phyloP scores from a whole-genome alignment of 2,113 vertebrate genomes.

The Macquaria australasica region DNA sequence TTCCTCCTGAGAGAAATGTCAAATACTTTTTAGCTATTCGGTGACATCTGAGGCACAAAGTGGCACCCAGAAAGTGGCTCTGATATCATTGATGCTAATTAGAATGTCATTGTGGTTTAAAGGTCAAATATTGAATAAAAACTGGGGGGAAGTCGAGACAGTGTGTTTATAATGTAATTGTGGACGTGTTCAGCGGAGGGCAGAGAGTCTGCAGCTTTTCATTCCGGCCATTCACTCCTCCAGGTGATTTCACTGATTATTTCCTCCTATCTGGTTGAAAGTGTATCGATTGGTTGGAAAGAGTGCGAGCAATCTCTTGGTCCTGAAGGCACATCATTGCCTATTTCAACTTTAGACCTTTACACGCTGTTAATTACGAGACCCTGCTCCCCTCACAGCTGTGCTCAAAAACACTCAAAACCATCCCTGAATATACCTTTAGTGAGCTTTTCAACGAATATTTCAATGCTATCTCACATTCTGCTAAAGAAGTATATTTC shows the following conservation, averaged over 20 bases:
- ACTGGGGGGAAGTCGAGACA: neutral
- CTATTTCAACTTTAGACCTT: constrained; percentile 16
- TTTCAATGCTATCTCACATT: neutral
- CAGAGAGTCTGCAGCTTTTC: constrained; percentile 5
- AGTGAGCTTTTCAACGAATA: constrained; percentile 8
- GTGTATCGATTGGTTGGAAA: constrained; percentile 43
- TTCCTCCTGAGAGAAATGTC: constrained; percentile 25
- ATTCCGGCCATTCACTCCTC: constrained; percentile 15
- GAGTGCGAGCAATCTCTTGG: constrained; percentile 15
- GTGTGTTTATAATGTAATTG: constrained; percentile 19
- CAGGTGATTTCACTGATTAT: constrained; percentile 43
- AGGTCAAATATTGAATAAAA: constrained; percentile 41
- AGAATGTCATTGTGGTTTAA: constrained; percentile 20
- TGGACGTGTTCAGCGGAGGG: constrained; percentile 21
- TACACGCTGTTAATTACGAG: constrained; percentile 23
- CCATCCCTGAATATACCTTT: neutral
- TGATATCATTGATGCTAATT: constrained; percentile 28
- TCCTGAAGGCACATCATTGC: neutral
- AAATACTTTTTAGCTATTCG: neutral
- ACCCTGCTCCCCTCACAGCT: neutral
- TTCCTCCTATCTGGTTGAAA: constrained; percentile 25
- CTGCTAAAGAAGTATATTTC: neutral
- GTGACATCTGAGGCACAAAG: neutral
- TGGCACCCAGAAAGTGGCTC: neutral
- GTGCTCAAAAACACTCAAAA: neutral